Base-by-base conservation (phyloP, 2,888 invertebrate species). In the Julus scandinavius region DNA sequence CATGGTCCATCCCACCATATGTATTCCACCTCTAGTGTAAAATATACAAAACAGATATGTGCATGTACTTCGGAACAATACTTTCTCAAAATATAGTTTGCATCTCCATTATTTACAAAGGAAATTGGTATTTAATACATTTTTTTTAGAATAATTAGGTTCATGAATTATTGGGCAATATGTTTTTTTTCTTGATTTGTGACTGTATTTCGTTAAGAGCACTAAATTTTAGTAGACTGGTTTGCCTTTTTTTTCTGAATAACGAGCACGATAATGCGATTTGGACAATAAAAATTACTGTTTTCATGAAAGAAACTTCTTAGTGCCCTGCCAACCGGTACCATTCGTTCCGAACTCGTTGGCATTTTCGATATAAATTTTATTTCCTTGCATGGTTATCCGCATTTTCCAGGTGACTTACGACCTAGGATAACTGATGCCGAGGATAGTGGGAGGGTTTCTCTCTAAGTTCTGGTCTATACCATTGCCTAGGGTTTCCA, bases 401-500 rank as follows among this genome's bases (percentile, higher is more conserved):
- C 72, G 29, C 72, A 72, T 72, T 72, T 72, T 72, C 72, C 72
- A 72, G 72, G 72, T 72, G 72, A 72, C 72, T 72, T 72, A 72
- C 72, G 72, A 29, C 72, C 72, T 29, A 29, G 72, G 72, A 20
- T 72, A 72, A 72, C 72, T 72, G 72, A 29, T 63, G 63, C 20
- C 17, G 20, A 20, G 63, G 63, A n/a, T 63, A 20, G 20, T 72
- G 72, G 72, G 13, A 13, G 72, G 72, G 9, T 72, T 72, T 20
- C 72, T 3, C 7, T 29, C 11, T 1, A 29, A 72, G 72, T 63
- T 63, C 63, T 63, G 6, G 17, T 58, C 20, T 63, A 1, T 54
- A 17, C 54, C 54, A 54, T 15, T n/a, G 58, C 29, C 72, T 72
- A 9, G 72, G 13, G 72, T 29, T 72, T 72, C 72, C 72, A 72